Conservation (phyloP, 2,888 invertebrate genomes). For the Hydrotaea diabolus region DNA sequence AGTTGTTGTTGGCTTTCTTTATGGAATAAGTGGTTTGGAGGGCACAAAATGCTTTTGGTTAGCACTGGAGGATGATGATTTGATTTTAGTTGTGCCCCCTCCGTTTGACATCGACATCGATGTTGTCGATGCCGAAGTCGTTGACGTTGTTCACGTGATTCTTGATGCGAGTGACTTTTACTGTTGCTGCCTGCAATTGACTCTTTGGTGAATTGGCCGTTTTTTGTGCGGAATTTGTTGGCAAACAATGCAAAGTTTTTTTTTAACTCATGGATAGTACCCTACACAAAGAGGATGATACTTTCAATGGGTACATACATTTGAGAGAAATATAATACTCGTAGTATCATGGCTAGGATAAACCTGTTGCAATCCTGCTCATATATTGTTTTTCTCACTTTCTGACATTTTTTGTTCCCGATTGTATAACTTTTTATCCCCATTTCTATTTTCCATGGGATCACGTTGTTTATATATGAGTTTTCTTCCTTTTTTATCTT, state of each 20-base stretch:
- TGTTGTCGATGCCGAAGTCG: no score
- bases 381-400: no score
- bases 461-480: no score
- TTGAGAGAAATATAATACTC: no score
- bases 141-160: slow-evolving; percentile 29
- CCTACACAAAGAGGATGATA: neutral
- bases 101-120: neutral
- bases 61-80: slow-evolving; percentile 26
- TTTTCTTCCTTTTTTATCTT: no score
- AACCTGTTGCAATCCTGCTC: no score
- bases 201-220: slow-evolving; percentile 42
- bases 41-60: neutral
- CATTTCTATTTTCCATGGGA: no score
- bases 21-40: slow-evolving; percentile 43
- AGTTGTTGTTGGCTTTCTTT: slow-evolving; percentile 1
- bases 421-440: no score
- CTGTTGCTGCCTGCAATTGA: slow-evolving; percentile 59
- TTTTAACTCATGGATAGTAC: neutral
- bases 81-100: slow-evolving; percentile 21
- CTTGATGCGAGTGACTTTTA: slow-evolving; percentile 54
- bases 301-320: neutral
- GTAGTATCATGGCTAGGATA: no score
- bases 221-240: slow-evolving; percentile 22
- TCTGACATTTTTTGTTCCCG: no score
- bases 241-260: neutral